Evolutionary conservation across 1,140 invertebrate species (phyloP).

Genomic region (Cotesia glomerata): DNA sequence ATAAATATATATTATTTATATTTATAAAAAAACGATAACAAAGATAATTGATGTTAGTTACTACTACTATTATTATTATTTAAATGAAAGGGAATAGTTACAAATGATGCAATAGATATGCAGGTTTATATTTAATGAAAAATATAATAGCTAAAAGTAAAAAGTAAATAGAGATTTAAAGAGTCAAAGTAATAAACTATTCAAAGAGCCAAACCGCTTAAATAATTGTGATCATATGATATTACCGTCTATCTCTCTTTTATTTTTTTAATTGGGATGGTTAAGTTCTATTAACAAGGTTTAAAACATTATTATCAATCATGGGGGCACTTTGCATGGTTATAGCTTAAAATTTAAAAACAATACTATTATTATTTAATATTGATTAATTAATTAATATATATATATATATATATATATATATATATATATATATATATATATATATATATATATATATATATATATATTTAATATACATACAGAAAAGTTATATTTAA

Average conservation of each 20-base stretch:
- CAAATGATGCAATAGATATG: neutral
- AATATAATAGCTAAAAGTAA: neutral
- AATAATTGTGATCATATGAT: slow-evolving; percentile 54
- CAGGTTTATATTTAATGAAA: slow-evolving; percentile 25
- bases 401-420: slow-evolving; percentile 41
- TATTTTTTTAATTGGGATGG: slow-evolving; percentile 17
- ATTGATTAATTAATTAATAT: slow-evolving; percentile 34
- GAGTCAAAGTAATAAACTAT: slow-evolving; percentile 53
- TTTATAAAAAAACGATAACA: too few species aligned
- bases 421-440: too few species aligned
- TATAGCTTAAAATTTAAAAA: slow-evolving; percentile 47
- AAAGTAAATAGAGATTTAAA: slow-evolving; percentile 6
- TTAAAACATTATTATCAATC: slow-evolving; percentile 15
- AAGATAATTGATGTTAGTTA: neutral
- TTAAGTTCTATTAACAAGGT: slow-evolving; percentile 24
- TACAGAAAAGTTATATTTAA: slow-evolving; percentile 37
- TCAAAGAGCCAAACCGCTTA: slow-evolving; percentile 58
- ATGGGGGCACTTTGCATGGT: slow-evolving; percentile 57
- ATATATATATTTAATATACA: slow-evolving; percentile 15
- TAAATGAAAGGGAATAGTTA: neutral
- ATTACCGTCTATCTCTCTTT: slow-evolving; percentile 51
- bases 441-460: slow-evolving; percentile 38
- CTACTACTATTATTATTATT: neutral
- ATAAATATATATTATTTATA: too few species aligned
- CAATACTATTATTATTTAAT: slow-evolving; percentile 44